Conservation (phyloP, 2,113 vertebrate genomes). For the Otis tarda region DNA sequence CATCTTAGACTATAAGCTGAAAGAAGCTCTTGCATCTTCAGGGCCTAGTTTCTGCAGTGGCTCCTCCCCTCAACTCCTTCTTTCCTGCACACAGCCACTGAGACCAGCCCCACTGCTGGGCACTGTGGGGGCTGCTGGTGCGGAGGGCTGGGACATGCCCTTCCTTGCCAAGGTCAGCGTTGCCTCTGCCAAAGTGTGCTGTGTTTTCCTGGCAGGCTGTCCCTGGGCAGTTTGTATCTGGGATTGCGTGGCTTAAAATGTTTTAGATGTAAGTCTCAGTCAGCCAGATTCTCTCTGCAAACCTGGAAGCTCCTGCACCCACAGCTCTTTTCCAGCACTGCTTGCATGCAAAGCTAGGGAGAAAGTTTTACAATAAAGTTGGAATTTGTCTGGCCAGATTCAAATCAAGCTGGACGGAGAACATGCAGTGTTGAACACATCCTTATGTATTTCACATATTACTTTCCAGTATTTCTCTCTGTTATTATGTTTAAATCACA, state of each 20-base stretch:
- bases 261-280: background rate
- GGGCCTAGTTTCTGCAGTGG: background rate
- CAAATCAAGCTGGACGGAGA: background rate
- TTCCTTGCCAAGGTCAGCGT: background rate
- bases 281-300: background rate
- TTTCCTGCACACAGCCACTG: background rate
- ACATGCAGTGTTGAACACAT: background rate
- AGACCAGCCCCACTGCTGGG: background rate
- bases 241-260: background rate
- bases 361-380: background rate
- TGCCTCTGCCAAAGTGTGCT: background rate
- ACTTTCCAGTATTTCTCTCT: background rate
- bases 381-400: background rate
- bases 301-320: background rate
- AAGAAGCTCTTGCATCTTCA: background rate
- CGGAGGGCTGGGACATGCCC: background rate
- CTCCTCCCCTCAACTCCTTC: background rate
- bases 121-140: rapidly evolving
- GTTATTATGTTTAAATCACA: slow-evolving; percentile 5
- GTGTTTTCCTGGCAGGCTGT: background rate
- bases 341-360: background rate
- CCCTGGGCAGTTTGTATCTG: background rate
- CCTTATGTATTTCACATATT: background rate
- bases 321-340: background rate
- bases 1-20: background rate